Evolutionary conservation across 1,140 invertebrate genomes (phyloP).

Genomic region (Drosophila busckii): DNA sequence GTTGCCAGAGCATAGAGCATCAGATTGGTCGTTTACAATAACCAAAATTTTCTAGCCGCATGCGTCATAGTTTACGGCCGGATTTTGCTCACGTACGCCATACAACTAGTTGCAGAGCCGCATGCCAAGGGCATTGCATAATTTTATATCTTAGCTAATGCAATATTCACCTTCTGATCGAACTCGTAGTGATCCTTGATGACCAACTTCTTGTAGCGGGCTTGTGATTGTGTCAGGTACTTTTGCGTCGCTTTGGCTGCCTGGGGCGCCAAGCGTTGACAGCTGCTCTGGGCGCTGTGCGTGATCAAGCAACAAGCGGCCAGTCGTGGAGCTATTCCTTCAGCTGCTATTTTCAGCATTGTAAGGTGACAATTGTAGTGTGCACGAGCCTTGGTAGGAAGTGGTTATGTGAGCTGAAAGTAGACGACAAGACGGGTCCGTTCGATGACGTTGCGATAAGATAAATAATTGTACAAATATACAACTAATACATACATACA

Average conservation of each 20-base stretch:
- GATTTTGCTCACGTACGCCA: conserved; percentile 50
- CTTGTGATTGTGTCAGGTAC: conserved; percentile 59
- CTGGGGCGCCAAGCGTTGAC: conserved; percentile 41
- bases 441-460: conserved; percentile 24
- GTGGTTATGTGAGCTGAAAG: not conserved
- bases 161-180: conserved; percentile 67
- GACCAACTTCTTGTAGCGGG: conserved; percentile 51
- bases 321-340: conserved; percentile 58
- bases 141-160: conserved; percentile 9
- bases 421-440: not conserved
- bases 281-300: conserved; percentile 51
- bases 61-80: conserved; percentile 40
- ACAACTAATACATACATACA: conserved; percentile 3
- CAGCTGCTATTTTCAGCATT: conserved; percentile 69
- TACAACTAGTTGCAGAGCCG: conserved; percentile 7
- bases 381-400: not conserved
- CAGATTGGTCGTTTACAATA: not conserved
- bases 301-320: conserved; percentile 48
- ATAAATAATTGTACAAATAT: conserved; percentile 26
- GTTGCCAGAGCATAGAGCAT: too few relatives aligned
- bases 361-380: too few relatives aligned
- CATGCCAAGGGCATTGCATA: conserved; percentile 45
- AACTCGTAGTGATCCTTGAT: conserved; percentile 78
- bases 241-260: conserved; percentile 54
- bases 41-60: conserved; percentile 2